phyloP scores from a whole-genome alignment of 2,888 invertebrate species.

The Acheta domesticus region DNA sequence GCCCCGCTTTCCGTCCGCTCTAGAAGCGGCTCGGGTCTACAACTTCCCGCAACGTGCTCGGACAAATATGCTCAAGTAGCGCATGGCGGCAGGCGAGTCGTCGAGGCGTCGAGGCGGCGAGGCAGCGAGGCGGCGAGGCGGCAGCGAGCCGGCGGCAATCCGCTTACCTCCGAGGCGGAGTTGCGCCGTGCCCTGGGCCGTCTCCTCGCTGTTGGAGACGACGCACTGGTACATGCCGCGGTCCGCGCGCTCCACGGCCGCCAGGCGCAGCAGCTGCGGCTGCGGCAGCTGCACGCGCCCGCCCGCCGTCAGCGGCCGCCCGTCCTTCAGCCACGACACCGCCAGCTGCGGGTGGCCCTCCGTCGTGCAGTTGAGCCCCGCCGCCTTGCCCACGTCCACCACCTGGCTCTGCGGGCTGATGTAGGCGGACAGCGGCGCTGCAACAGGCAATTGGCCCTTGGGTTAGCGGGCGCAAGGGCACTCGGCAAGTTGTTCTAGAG shows the following conservation, averaged over 20 bases:
- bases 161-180: conserved; percentile 42
- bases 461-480: background rate
- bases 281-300: conserved; percentile 29
- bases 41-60: too few species aligned
- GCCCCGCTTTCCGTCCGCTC: too few species aligned
- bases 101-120: too few species aligned
- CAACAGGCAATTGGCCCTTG: conserved; percentile 36
- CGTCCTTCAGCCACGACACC: conserved; percentile 41
- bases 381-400: conserved; percentile 47
- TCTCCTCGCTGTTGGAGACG: conserved; percentile 40
- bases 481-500: too few species aligned
- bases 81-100: too few species aligned
- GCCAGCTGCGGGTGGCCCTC: conserved; percentile 43
- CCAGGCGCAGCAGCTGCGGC: conserved; percentile 39
- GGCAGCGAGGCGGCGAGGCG: too few species aligned
- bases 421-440: conserved; percentile 41
- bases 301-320: conserved; percentile 40
- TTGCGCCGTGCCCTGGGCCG: conserved; percentile 41
- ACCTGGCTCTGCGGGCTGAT: conserved; percentile 41
- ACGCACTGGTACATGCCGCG: conserved; percentile 41
- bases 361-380: conserved; percentile 46
- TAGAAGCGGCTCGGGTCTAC: too few species aligned
- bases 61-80: too few species aligned
- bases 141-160: background rate
- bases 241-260: conserved; percentile 42